Evolutionary conservation across 37 sponge, comb jelly and placozoan species (phyloP), one percentile per base, ranked within the genome.

Genomic region (Diacarnus erythraeanus): DNA sequence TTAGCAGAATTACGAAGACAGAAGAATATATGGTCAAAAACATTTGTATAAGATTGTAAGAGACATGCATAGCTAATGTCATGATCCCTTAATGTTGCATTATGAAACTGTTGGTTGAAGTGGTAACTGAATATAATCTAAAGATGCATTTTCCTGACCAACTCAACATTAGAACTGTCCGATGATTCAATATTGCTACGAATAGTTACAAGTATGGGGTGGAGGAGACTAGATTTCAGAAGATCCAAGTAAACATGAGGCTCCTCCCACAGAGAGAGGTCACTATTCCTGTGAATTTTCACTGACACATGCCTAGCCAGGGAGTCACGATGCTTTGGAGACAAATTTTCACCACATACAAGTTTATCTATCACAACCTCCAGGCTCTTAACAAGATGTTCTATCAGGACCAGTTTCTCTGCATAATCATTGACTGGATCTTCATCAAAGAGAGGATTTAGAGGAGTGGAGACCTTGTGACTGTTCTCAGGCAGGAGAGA

Each of bases 391-490:
- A 21, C 77, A 6, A 76, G 29, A 22, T 35, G 38, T 40, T 69
- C 36, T 1, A 84, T 9, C 6, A 90, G 38, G 38, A 76, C 54
- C 1, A 78, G 42, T 4, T 79, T 77, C 66, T 90, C 91, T 10
- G 27, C 72, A 59, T 86, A 90, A 59, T 81, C 60, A 34, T 90
- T 90, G 30, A 77, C 22, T 0, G 81, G 86, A 33, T 83, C 91
- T 67, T 90, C 91, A 8, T 86, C 83, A 78, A 90, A 90, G 56
- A 90, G 75, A 5, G 66, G 37, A 40, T 71, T 75, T 47, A 39
- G 38, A 69, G 34, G 37, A 15, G 34, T 21, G 39, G 34, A 8
- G 3, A 9, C 5, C n/a, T n/a, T n/a, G 22, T 63, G 6, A 12
- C 51, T 30, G 20, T 33, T 23, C n/a, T 23, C 26, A 30, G 74